Conservation (phyloP, 1,140 invertebrate species). For the Caerostris extrusa region DNA sequence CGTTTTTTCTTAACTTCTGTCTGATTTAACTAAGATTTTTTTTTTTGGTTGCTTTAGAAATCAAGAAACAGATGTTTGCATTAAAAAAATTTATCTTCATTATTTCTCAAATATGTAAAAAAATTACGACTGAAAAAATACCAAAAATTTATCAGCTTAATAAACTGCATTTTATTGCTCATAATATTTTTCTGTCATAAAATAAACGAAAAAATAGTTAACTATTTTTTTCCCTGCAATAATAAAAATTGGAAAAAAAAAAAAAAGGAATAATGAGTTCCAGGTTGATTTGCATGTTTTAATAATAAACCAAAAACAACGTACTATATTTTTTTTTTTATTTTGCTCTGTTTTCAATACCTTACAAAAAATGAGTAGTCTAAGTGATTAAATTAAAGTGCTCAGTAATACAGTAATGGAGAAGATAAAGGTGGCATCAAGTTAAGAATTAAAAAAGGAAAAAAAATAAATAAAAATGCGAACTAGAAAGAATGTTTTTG, state of each 20-base stretch:
- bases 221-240: background rate
- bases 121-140: no score
- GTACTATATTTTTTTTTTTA: background rate
- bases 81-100: no score
- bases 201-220: background rate
- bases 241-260: background rate
- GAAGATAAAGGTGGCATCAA: background rate
- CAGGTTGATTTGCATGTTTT: background rate
- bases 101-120: no score
- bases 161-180: background rate
- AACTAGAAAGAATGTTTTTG: no score
- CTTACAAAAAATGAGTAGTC: background rate
- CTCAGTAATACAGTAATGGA: background rate
- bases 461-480: no score
- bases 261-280: background rate
- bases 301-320: background rate
- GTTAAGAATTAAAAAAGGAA: background rate
- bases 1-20: no score
- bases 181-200: background rate
- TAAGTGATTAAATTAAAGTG: constrained; percentile 16
- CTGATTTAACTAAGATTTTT: no score
- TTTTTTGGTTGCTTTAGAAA: no score
- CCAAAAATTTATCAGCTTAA: no score
- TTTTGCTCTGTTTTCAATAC: background rate
- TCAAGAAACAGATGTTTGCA: no score